Conservation (phyloP, 92 coral and sea anemone genomes). For the Epizoanthus rinbou region DNA sequence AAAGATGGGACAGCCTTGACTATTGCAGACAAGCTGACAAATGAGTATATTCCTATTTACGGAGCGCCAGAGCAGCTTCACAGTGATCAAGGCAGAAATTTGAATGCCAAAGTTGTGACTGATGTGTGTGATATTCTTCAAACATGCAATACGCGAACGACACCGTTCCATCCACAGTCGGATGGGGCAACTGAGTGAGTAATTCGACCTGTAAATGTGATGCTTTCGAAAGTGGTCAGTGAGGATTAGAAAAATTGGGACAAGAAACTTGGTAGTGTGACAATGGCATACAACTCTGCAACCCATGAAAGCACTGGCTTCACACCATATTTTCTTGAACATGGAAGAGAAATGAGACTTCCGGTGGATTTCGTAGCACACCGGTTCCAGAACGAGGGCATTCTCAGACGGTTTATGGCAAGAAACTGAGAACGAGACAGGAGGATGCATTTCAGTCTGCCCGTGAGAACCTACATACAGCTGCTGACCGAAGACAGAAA, state of each 20-base stretch:
- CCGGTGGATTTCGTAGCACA: slow-evolving; percentile 38
- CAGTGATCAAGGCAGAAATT: slow-evolving; percentile 49
- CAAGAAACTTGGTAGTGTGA: slow-evolving; percentile 14
- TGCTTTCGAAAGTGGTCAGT: slow-evolving; percentile 17
- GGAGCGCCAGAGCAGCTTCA: slow-evolving; percentile 65
- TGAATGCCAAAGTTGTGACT: slow-evolving; percentile 29
- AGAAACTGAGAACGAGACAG: slow-evolving; percentile 38
- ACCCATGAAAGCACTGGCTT: slow-evolving; percentile 41
- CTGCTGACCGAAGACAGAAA: slow-evolving; percentile 41
- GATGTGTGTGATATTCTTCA: slow-evolving; percentile 29
- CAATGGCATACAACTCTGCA: slow-evolving; percentile 27
- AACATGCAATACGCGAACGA: slow-evolving; percentile 21
- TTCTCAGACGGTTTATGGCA: slow-evolving; percentile 31
- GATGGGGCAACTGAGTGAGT: slow-evolving; percentile 35
- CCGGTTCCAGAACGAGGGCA: slow-evolving; percentile 3
- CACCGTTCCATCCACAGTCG: slow-evolving; percentile 39
- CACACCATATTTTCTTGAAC: slow-evolving; percentile 42
- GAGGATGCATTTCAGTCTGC: slow-evolving; percentile 19
- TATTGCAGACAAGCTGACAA: slow-evolving; percentile 47
- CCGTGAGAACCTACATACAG: not conserved
- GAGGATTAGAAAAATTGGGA: slow-evolving; percentile 37
- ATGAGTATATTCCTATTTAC: slow-evolving; percentile 45
- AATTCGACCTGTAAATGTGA: slow-evolving; percentile 18
- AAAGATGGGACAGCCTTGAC: slow-evolving; percentile 31
- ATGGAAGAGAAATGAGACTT: slow-evolving; percentile 44